Evolutionary conservation across 1,140 invertebrate genomes (phyloP).

Genomic region (Drosophila lacteicornis): DNA sequence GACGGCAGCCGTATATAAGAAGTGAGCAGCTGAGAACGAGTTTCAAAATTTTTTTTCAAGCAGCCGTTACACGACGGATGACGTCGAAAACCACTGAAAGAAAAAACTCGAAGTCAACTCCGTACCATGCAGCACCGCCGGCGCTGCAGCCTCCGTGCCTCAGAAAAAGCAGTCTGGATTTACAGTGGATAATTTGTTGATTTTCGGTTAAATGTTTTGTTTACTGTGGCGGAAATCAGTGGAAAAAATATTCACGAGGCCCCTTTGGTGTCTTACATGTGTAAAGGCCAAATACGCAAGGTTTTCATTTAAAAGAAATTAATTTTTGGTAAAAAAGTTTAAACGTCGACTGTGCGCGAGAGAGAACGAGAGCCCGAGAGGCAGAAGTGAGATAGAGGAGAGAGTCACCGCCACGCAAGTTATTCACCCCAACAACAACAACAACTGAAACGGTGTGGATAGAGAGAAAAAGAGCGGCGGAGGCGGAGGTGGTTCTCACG

Average conservation of each 20-base stretch:
- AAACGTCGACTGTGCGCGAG: conserved; percentile 35
- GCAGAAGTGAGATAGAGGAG: conserved; percentile 56
- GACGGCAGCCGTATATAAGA: conserved; percentile 3
- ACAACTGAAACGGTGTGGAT: conserved; percentile 22
- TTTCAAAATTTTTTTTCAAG: neutral
- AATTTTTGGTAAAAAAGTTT: conserved; percentile 67
- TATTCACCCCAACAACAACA: conserved; percentile 81
- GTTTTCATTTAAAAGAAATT: conserved; percentile 73
- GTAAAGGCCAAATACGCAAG: conserved; percentile 45
- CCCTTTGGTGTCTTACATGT: conserved; percentile 41
- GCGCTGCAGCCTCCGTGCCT: conserved; percentile 53
- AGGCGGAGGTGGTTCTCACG: conserved; percentile 63
- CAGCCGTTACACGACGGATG: conserved; percentile 9
- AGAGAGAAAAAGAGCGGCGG: conserved; percentile 18
- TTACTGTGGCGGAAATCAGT: conserved; percentile 11
- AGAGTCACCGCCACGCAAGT: conserved; percentile 78
- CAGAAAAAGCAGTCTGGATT: conserved; percentile 30
- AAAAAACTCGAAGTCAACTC: conserved; percentile 30
- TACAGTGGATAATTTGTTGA: conserved; percentile 33
- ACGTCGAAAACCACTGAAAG: conserved; percentile 3
- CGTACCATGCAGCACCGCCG: conserved; percentile 62
- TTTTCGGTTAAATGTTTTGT: conserved; percentile 19
- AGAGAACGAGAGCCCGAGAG: conserved; percentile 35
- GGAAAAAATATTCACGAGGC: conserved; percentile 50
- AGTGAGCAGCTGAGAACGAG: conserved; percentile 11